Conservation (phyloP, 2,797 vertebrate species). For the Acropternis orthonyx region DNA sequence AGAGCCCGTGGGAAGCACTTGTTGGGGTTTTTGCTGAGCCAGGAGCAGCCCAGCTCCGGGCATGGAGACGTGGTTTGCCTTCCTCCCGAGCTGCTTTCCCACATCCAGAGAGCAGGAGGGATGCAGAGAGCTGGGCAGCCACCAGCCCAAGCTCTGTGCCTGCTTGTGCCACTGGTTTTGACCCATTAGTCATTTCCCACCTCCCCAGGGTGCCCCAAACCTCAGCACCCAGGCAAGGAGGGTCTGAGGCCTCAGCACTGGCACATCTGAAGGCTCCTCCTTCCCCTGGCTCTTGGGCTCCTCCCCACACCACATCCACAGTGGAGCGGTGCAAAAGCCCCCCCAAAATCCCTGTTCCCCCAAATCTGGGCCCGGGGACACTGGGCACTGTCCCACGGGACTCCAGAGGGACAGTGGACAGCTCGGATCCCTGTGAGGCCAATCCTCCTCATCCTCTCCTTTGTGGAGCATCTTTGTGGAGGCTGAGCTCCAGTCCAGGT, state of each 20-base stretch:
- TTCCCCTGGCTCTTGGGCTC: background rate
- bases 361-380: background rate
- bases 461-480: background rate
- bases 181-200: background rate
- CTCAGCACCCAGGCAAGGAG: background rate
- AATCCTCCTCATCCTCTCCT: background rate
- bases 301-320: background rate
- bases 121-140: background rate
- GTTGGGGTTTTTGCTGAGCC: background rate
- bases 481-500: background rate
- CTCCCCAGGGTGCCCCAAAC: background rate
- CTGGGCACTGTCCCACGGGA: background rate
- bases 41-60: background rate
- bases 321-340: accelerated
- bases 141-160: background rate
- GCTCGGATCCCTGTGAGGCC: background rate
- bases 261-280: background rate
- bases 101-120: background rate
- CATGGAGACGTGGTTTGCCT: background rate
- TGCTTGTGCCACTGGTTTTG: background rate
- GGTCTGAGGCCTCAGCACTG: background rate
- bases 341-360: background rate
- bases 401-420: background rate
- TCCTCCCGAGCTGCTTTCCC: background rate
- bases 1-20: background rate